Conservation (phyloP, 2,113 vertebrate species). For the Pardalotus punctatus region DNA sequence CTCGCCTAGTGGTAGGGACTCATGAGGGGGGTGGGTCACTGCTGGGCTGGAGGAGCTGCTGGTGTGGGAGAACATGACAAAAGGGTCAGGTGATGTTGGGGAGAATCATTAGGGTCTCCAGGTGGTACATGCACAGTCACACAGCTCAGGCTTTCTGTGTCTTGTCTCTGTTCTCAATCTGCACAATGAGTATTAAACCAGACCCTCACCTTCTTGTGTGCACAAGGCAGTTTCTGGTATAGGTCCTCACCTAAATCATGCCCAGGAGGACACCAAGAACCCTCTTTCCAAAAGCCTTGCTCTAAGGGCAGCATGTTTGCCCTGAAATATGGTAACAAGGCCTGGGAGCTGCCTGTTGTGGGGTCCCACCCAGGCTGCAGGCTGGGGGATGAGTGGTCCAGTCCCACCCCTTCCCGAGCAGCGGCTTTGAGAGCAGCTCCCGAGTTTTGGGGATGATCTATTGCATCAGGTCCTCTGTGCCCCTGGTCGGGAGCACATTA, state of each 20-base stretch:
- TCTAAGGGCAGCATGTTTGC: neutral
- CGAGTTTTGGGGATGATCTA: neutral
- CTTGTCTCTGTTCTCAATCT: neutral
- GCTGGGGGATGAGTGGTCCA: accelerated
- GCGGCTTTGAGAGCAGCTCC: neutral
- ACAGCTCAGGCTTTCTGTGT: neutral
- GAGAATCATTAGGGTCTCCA: neutral
- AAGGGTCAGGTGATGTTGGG: neutral
- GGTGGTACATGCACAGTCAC: neutral
- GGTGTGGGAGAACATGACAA: accelerated
- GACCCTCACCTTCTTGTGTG: accelerated
- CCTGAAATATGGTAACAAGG: neutral
- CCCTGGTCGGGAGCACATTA: accelerated
- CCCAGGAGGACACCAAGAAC: neutral
- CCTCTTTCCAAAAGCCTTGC: neutral
- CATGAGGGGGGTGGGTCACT: accelerated
- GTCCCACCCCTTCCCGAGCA: accelerated
- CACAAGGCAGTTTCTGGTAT: too few relatives aligned
- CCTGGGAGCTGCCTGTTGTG: accelerated
- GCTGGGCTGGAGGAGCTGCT: neutral
- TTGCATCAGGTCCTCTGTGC: neutral
- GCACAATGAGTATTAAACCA: neutral
- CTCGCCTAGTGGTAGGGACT: accelerated
- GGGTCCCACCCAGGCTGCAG: neutral
- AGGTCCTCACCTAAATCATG: accelerated